These are phyloP conservation scores for Pampus argenteus DNA, from an alignment of 2,797 vertebrate species.

Conservation along the genomic window DNA sequence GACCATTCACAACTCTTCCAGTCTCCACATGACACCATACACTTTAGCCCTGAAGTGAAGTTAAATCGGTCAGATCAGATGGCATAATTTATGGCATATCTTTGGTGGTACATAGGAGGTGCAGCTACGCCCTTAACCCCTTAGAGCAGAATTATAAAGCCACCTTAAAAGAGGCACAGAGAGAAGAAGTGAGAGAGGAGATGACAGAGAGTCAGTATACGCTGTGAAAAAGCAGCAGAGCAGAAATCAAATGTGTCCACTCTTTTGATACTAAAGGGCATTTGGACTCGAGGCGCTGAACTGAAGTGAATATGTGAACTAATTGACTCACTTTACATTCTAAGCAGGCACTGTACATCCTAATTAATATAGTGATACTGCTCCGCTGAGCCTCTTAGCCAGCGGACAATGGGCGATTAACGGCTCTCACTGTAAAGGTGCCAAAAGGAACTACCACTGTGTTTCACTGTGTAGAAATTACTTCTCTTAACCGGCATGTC, in stretches of 20 bases:
- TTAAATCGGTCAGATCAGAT: no score
- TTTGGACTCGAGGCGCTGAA: conserved; percentile 25
- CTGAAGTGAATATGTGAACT: conserved; percentile 54
- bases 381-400: conserved; percentile 60
- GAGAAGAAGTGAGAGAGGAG: conserved; percentile 1
- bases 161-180: no score
- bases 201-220: neutral
- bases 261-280: conserved; percentile 45
- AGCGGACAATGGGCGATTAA: conserved; percentile 67
- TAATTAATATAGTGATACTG: conserved; percentile 72
- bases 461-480: conserved; percentile 39
- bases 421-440: conserved; percentile 57
- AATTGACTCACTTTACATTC: conserved; percentile 65
- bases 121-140: neutral
- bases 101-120: no score
- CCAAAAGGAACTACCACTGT: conserved; percentile 53
- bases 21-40: no score
- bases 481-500: conserved; percentile 39
- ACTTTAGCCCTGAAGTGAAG: no score
- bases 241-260: conserved; percentile 48
- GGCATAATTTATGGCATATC: no score
- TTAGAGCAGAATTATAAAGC: neutral
- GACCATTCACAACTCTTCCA: no score
- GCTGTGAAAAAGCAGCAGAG: conserved; percentile 8
- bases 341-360: conserved; percentile 47